These are phyloP conservation scores for Mercenaria mercenaria DNA, from an alignment of 1,140 invertebrate genomes.

Conservation along the genomic window DNA sequence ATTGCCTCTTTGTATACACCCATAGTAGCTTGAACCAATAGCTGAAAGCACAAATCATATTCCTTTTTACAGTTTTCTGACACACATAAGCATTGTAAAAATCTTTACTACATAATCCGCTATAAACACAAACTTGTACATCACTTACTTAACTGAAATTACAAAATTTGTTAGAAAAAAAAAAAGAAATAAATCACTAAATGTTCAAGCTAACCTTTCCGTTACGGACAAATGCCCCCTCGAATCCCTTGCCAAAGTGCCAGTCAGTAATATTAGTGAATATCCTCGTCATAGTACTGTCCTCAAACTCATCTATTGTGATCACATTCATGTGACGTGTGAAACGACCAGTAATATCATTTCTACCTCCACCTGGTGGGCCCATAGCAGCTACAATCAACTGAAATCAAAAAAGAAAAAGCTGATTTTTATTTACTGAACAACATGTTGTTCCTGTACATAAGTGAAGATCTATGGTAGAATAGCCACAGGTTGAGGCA, in stretches of 20 bases:
- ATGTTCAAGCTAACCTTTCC: constrained; percentile 88
- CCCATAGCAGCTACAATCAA: constrained; percentile 86
- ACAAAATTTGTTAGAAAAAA: too few relatives aligned
- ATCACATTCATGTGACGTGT: constrained; percentile 86
- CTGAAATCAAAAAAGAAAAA: constrained; percentile 87
- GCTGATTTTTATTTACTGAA: background rate
- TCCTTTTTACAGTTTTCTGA: too few relatives aligned
- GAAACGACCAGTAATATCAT: constrained; percentile 85
- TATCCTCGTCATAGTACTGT: constrained; percentile 85
- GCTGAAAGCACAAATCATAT: constrained; percentile 71
- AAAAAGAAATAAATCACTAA: too few relatives aligned
- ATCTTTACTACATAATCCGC: too few relatives aligned
- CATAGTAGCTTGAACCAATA: constrained; percentile 85
- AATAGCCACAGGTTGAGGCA: too few relatives aligned
- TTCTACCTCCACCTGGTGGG: constrained; percentile 86
- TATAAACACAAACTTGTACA: too few relatives aligned
- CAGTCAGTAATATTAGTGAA: constrained; percentile 86
- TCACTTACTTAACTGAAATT: too few relatives aligned
- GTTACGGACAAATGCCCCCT: constrained; percentile 88
- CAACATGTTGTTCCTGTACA: too few relatives aligned
- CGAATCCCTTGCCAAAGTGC: constrained; percentile 86
- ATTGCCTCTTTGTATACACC: constrained; percentile 86
- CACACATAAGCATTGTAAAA: too few relatives aligned
- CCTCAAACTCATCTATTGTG: constrained; percentile 86
- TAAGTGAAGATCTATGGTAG: too few relatives aligned